Evolutionary conservation across 1,140 invertebrate species (phyloP).

Genomic region (Drosophila santomea): DNA sequence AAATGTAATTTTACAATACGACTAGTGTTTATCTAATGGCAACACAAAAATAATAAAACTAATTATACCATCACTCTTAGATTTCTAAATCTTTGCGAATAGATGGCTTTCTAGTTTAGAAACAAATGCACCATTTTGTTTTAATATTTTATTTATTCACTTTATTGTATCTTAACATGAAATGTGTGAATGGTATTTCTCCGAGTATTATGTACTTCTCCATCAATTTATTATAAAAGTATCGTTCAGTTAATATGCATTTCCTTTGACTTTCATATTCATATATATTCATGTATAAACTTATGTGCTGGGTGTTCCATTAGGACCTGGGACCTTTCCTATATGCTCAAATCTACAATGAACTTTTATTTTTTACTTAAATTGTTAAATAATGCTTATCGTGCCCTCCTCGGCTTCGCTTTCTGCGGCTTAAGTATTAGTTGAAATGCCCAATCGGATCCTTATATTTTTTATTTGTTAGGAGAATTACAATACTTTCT

Average conservation of each 20-base stretch:
- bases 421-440: constrained; percentile 29
- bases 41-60: too few species aligned
- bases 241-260: constrained; percentile 66
- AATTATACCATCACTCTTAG: too few species aligned
- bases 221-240: constrained; percentile 72
- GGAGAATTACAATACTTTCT: constrained; percentile 23
- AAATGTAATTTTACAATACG: too few species aligned
- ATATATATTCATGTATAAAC: constrained; percentile 72
- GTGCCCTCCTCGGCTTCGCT: constrained; percentile 13
- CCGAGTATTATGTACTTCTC: constrained; percentile 52
- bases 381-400: constrained; percentile 43
- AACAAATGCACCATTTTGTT: constrained; percentile 15
- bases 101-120: too few species aligned
- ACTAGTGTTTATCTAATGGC: too few species aligned
- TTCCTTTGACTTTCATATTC: constrained; percentile 25
- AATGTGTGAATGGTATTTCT: constrained; percentile 65
- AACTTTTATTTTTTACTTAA: constrained; percentile 68
- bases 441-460: constrained; percentile 14
- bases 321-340: constrained; percentile 42
- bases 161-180: constrained; percentile 79
- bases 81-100: too few species aligned
- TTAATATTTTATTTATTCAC: constrained; percentile 75
- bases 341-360: constrained; percentile 81
- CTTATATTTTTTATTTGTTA: constrained; percentile 35
- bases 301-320: constrained; percentile 70